A percentile compares a stretch with the other conserved stretches of the same genome.
Evolutionary conservation across 2,113 vertebrate species (phyloP).

Genomic region (Nycticebus coucang): DNA sequence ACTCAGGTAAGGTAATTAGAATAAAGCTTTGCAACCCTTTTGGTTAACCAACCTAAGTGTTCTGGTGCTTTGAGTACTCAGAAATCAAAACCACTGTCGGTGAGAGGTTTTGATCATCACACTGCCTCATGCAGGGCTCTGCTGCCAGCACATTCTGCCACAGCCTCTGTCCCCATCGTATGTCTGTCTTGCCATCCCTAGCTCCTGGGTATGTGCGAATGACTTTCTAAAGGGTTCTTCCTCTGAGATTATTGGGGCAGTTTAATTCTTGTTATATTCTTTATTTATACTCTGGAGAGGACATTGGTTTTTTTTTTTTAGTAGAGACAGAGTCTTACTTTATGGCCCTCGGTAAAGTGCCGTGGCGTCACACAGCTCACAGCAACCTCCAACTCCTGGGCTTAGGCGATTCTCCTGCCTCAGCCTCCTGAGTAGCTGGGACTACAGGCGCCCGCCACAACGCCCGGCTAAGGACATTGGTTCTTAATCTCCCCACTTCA

Average conservation of each 20-base stretch:
- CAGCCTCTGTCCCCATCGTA: background rate
- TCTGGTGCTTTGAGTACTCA: background rate
- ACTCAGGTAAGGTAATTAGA: background rate
- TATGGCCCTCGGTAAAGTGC: too few relatives aligned
- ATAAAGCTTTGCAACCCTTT: background rate
- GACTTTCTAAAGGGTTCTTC: background rate
- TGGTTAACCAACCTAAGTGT: background rate
- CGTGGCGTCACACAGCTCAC: too few relatives aligned
- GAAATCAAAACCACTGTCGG: background rate
- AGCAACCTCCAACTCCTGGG: too few relatives aligned
- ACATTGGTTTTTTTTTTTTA: too few relatives aligned
- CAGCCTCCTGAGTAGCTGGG: too few relatives aligned
- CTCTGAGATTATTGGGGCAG: background rate
- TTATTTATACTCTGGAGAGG: background rate
- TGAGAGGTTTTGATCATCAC: background rate
- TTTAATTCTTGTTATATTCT: background rate
- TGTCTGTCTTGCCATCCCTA: background rate
- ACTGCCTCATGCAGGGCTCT: background rate
- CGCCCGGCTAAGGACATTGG: too few relatives aligned
- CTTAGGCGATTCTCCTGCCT: too few relatives aligned
- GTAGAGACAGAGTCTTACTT: too few relatives aligned
- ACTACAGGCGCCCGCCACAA: too few relatives aligned
- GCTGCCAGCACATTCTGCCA: background rate
- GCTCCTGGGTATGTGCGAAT: background rate
- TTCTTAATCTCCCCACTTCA: background rate